These are phyloP conservation scores for Eristalis intricaria DNA, from an alignment of 2,888 invertebrate species.

Conservation along the genomic window DNA sequence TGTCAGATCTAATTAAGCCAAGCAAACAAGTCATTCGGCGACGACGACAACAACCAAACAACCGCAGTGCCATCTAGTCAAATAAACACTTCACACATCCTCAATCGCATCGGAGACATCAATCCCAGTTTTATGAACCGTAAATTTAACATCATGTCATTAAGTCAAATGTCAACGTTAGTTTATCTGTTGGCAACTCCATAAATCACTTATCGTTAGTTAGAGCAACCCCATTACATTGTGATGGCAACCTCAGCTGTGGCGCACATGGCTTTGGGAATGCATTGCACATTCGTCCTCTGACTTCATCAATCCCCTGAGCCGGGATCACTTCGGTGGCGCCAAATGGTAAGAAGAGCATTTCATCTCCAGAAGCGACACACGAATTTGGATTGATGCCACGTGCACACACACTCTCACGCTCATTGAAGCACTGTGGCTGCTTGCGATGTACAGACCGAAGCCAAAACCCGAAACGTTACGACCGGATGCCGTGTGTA, in stretches of 20 bases:
- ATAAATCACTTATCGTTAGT: background rate
- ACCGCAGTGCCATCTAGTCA: background rate
- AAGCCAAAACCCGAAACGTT: background rate
- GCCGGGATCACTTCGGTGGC: background rate
- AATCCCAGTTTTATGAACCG: background rate
- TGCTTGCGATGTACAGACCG: background rate
- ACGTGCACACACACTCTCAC: background rate
- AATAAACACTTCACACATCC: background rate
- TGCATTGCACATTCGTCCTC: background rate
- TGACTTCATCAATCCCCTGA: background rate
- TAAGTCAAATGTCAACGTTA: background rate
- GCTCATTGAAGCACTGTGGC: background rate
- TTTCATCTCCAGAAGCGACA: background rate
- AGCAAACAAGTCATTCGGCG: no score
- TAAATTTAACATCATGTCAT: background rate
- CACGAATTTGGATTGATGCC: background rate
- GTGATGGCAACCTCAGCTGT: background rate
- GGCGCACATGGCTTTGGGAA: background rate
- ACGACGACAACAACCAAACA: no score
- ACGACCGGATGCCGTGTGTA: background rate
- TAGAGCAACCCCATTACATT: background rate
- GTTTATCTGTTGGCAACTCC: background rate
- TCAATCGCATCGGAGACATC: background rate
- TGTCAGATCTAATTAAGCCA: no score
- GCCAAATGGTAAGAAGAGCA: background rate